Percentiles rank a stretch among this genome's conserved stretches.
Evolutionary conservation across 1,140 invertebrate species (phyloP).

Genomic region (Listronotus bonariensis): DNA sequence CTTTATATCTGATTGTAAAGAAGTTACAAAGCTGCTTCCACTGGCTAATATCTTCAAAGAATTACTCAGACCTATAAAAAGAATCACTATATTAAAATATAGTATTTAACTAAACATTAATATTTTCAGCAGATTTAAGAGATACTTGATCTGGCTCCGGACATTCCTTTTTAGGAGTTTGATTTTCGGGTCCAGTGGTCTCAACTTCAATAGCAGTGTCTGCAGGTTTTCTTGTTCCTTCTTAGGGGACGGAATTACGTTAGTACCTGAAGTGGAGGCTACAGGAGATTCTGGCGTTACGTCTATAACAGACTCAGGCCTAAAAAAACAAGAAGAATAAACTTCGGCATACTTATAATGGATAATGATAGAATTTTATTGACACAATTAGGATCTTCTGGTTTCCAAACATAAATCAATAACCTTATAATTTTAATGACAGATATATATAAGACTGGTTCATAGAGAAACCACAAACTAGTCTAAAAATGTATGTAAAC

Average conservation of each 20-base stretch:
- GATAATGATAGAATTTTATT: no score
- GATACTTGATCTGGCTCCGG: background rate
- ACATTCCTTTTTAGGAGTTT: background rate
- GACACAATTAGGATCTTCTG: no score
- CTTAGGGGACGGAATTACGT: background rate
- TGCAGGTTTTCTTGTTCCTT: constrained; percentile 5
- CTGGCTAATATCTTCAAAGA: no score
- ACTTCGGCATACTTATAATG: no score
- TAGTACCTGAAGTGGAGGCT: background rate
- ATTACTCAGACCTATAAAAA: background rate
- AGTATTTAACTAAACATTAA: background rate
- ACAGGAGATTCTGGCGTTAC: background rate
- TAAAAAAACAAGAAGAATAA: background rate
- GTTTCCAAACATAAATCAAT: no score
- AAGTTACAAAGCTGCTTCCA: no score
- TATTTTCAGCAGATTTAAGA: background rate
- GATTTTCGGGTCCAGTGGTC: background rate
- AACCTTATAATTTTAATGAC: no score
- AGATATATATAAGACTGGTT: no score
- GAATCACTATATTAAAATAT: no score
- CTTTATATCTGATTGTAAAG: no score
- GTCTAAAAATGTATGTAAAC: no score
- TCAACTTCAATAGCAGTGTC: background rate
- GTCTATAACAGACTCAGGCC: background rate
- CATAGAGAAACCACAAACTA: no score